These are phyloP conservation scores for Muntiacus reevesi DNA, from an alignment of 2,113 vertebrate genomes.

Conservation along the genomic window DNA sequence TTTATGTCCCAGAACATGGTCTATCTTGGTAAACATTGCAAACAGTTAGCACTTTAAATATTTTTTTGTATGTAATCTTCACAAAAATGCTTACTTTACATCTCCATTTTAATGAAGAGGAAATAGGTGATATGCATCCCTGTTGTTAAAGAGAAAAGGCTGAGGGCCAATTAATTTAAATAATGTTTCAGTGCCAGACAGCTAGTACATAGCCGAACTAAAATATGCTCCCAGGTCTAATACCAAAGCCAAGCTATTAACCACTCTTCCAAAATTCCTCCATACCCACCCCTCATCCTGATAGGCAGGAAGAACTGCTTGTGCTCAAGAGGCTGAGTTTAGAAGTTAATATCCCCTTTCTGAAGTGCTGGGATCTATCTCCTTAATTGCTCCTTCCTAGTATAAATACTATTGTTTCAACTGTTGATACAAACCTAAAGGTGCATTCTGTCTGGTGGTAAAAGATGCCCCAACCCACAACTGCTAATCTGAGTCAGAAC, in stretches of 20 bases:
- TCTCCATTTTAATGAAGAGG: background rate
- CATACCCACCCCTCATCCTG: background rate
- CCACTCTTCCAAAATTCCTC: background rate
- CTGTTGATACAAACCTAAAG: background rate
- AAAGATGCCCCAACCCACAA: background rate
- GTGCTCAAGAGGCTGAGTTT: background rate
- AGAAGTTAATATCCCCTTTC: background rate
- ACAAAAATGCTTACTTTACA: background rate
- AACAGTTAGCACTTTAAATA: background rate
- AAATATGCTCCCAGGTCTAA: background rate
- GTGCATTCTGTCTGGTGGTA: background rate
- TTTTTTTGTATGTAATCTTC: background rate
- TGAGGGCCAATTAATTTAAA: background rate
- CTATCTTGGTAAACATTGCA: background rate
- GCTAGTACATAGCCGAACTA: background rate
- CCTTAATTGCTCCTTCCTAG: background rate
- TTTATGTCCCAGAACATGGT: background rate
- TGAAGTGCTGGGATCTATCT: background rate
- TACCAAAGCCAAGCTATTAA: background rate
- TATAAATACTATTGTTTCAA: background rate
- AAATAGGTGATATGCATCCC: background rate
- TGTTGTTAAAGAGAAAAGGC: conserved; percentile 4
- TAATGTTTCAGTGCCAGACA: background rate
- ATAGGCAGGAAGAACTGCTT: background rate
- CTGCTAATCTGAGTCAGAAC: background rate